These are phyloP conservation scores for Trichopria drosophilae DNA, from an alignment of 2,888 invertebrate genomes.

Conservation along the genomic window DNA sequence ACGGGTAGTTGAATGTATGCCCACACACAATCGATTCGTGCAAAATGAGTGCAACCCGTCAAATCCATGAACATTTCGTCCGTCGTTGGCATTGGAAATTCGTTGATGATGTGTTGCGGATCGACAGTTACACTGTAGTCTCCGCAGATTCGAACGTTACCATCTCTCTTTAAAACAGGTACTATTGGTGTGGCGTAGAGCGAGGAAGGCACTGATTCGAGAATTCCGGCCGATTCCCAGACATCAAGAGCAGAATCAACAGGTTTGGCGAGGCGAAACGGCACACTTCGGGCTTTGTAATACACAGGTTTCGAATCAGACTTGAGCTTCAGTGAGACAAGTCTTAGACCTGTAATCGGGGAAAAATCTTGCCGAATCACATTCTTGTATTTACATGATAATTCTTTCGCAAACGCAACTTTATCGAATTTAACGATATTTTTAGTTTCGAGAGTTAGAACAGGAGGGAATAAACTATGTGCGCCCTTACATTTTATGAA, in stretches of 20 bases:
- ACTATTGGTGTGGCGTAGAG: slow-evolving; percentile 48
- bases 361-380: slow-evolving; percentile 8
- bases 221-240: slow-evolving; percentile 31
- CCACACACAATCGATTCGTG: slow-evolving; percentile 38
- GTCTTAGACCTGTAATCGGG: slow-evolving; percentile 22
- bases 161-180: slow-evolving; percentile 40
- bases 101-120: slow-evolving; percentile 35
- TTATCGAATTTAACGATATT: neutral
- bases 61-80: slow-evolving; percentile 39
- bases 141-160: slow-evolving; percentile 36
- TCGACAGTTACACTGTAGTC: slow-evolving; percentile 42
- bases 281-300: slow-evolving; percentile 33
- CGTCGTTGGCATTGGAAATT: slow-evolving; percentile 39
- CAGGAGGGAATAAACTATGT: neutral
- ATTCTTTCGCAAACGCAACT: slow-evolving; percentile 17
- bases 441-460: neutral
- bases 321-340: slow-evolving; percentile 28
- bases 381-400: slow-evolving; percentile 11
- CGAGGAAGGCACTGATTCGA: slow-evolving; percentile 34
- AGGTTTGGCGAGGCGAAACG: slow-evolving; percentile 24
- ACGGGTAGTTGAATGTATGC: slow-evolving; percentile 38
- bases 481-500: slow-evolving; percentile 11
- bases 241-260: slow-evolving; percentile 24
- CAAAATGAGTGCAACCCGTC: slow-evolving; percentile 37
- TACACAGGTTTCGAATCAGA: slow-evolving; percentile 26